Conservation (phyloP, 2,113 vertebrate genomes). For the Nothocercus julius region DNA sequence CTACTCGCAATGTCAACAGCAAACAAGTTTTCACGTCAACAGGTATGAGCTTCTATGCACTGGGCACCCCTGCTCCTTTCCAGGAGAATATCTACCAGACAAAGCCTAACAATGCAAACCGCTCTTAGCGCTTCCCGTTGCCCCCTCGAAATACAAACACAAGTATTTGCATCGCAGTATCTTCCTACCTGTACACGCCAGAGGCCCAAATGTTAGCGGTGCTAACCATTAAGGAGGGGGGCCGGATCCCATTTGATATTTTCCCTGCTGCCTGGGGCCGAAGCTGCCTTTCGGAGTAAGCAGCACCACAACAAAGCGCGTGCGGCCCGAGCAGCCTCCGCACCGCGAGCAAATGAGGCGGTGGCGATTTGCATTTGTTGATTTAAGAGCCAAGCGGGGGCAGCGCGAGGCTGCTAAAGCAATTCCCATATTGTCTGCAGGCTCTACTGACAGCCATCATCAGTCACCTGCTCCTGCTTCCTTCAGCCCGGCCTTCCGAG, state of each 20-base stretch:
- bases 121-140: conserved; percentile 36
- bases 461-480: conserved; percentile 85
- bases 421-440: conserved; percentile 81
- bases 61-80: not conserved
- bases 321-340: conserved; percentile 67
- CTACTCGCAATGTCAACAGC: not conserved
- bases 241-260: conserved; percentile 54
- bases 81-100: conserved; percentile 18
- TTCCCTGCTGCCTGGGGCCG: conserved; percentile 67
- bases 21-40: not conserved
- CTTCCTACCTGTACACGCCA: conserved; percentile 73
- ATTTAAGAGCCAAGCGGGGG: conserved; percentile 62
- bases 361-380: conserved; percentile 81
- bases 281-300: conserved; percentile 59
- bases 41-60: not conserved
- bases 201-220: conserved; percentile 47
- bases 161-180: conserved; percentile 27
- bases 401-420: conserved; percentile 75
- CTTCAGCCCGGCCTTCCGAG: conserved; percentile 76
- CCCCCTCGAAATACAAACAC: conserved; percentile 29
- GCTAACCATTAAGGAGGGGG: conserved; percentile 45
- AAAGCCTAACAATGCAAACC: conserved; percentile 67
- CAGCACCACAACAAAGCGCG: conserved; percentile 81
- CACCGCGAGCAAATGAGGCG: conserved; percentile 77
- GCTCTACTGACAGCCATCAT: conserved; percentile 80